Percentiles rank a stretch among this genome's conserved stretches.
phyloP scores from a whole-genome alignment of 2,797 vertebrate species.

The Phalloptychus januarius region DNA sequence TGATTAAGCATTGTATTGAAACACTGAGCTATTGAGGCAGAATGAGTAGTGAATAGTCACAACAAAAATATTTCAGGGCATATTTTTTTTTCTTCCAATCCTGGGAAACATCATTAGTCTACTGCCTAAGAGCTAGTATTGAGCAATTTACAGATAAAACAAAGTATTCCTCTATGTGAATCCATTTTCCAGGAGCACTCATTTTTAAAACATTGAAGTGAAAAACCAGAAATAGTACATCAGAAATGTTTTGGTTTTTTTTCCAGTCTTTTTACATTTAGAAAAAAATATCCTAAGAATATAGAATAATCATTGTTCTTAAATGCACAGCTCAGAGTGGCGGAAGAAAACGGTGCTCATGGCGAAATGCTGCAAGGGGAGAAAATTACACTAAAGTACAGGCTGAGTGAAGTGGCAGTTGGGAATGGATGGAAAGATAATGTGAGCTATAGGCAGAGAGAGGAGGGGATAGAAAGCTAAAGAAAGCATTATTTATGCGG shows the following conservation, averaged over 20 bases:
- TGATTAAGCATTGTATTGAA: constrained; percentile 28
- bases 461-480: constrained; percentile 61
- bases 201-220: constrained; percentile 3
- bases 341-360: neutral
- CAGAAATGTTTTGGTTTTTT: neutral
- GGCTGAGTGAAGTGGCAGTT: constrained; percentile 45
- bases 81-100: constrained; percentile 40
- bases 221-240: neutral
- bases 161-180: constrained; percentile 29
- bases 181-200: constrained; percentile 21
- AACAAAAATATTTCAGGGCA: constrained; percentile 29
- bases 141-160: constrained; percentile 35
- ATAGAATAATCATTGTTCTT: constrained; percentile 26
- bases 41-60: constrained; percentile 39
- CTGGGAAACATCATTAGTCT: constrained; percentile 52
- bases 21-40: constrained; percentile 43
- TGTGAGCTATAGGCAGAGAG: constrained; percentile 51
- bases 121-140: constrained; percentile 46
- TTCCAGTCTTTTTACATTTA: neutral
- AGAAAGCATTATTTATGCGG: constrained; percentile 72
- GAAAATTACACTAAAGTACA: constrained; percentile 53
- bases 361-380: constrained; percentile 24
- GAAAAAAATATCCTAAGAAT: constrained; percentile 22
- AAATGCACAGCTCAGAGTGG: constrained; percentile 7
- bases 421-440: constrained; percentile 58